These are phyloP conservation scores for Phrynocephalus forsythii DNA, from an alignment of 2,797 vertebrate genomes.

Conservation along the genomic window DNA sequence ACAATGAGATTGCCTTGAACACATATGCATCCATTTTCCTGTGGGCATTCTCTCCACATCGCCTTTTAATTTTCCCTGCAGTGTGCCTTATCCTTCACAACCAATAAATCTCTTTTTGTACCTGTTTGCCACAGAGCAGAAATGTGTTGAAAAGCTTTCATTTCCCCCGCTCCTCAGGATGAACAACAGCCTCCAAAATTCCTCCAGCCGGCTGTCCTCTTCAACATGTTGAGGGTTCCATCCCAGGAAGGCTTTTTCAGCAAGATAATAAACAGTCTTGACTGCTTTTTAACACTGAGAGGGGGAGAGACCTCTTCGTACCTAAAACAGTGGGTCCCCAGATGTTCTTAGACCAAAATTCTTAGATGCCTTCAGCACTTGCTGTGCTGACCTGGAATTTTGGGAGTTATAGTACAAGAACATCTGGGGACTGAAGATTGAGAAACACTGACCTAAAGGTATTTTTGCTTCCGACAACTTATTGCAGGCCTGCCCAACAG, in stretches of 20 bases:
- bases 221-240: neutral
- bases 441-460: too few species aligned
- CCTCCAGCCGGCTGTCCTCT: neutral
- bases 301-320: too few species aligned
- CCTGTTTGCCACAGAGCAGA: slow-evolving; percentile 38
- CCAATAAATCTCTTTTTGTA: slow-evolving; percentile 18
- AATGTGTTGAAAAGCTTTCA: neutral
- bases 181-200: slow-evolving; percentile 22
- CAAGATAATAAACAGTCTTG: too few species aligned
- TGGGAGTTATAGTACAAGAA: too few species aligned
- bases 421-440: too few species aligned
- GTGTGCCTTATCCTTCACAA: slow-evolving; percentile 1
- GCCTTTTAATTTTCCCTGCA: slow-evolving; percentile 26
- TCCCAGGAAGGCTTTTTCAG: neutral
- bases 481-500: too few species aligned
- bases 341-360: too few species aligned
- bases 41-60: neutral
- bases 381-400: too few species aligned
- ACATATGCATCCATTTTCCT: neutral
- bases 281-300: too few species aligned
- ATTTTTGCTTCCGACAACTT: too few species aligned
- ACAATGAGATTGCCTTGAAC: neutral
- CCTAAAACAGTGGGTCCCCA: too few species aligned
- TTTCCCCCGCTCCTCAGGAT: neutral
- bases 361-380: too few species aligned